Evolutionary conservation across 2,888 invertebrate species (phyloP), one percentile per base, ranked within the genome.

Genomic region (Chydorus sphaericus): DNA sequence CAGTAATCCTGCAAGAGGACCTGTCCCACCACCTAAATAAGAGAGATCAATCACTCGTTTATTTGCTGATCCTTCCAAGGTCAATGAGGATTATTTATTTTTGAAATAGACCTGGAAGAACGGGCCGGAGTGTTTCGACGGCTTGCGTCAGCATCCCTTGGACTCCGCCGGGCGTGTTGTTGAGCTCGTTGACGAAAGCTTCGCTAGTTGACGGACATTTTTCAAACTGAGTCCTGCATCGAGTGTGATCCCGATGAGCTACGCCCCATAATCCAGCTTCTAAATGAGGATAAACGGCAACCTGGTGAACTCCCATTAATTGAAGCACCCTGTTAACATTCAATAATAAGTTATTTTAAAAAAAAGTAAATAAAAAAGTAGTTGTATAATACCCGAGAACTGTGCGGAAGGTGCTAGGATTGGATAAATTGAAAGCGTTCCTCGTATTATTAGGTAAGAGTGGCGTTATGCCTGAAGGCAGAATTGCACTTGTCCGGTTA

Each of bases 181-280:
- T 52, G 20, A 52, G 37, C 11, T 52, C 33, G 1, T 16, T 52
- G 23, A 52, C 36, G 10, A 52, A 36, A 18, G 33, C 52, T 36
- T 52, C 52, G 36, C 36, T 33, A 8, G 52, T 33, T 2, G 52
- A 52, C 10, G 52, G 52, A 37, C 52, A 52, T 11, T n/a, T 23
- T 18, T 33, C 10, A 36, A 52, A 52, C 20, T 52, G 52, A 6
- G 29, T 11, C 3, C 52, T 33, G 37, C 52, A 52, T 10, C 52
- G 30, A 5, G 7, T 26, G 36, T 6, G n/a, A 10, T 52, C 36
- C 16, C 52, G 23, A 36, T 52, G 52, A 4, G 52, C 31, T 11
- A 36, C 36, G 18, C 52, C 52, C 52, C 52, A 52, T n/a, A 52
- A 23, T 14, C 20, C 52, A 20, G 52, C 52, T 36, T 52, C 52